A percentile compares a stretch with the other conserved stretches of the same genome.
phyloP scores from a whole-genome alignment of 2,888 invertebrate genomes.

The Colletes collaris region DNA sequence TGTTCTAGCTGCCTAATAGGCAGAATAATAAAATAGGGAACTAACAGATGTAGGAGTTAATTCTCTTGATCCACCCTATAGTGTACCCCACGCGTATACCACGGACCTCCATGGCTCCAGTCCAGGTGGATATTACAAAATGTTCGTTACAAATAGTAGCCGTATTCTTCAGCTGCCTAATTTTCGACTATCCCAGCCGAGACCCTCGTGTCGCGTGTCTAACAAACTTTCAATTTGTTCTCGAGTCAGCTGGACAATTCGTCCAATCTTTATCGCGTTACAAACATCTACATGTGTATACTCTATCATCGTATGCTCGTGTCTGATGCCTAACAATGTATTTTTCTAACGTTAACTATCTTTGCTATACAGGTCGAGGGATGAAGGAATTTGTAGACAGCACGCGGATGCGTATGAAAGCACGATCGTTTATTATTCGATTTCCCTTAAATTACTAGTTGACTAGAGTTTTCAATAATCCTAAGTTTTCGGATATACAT shows the following conservation, averaged over 20 bases:
- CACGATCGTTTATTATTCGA: slow-evolving; percentile 64
- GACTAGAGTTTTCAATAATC: slow-evolving; percentile 76
- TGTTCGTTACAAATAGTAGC: slow-evolving; percentile 75
- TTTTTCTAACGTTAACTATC: no score
- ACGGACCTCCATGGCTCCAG: slow-evolving; percentile 69
- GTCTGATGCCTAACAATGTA: no score
- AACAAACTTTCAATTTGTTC: slow-evolving; percentile 8
- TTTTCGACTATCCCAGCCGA: slow-evolving; percentile 71
- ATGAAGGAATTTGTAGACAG: slow-evolving; percentile 9
- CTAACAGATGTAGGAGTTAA: neutral
- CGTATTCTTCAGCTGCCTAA: slow-evolving; percentile 77
- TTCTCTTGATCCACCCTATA: slow-evolving; percentile 38
- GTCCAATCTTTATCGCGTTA: neutral
- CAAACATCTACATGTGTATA: no score
- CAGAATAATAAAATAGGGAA: neutral
- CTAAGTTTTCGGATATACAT: slow-evolving; percentile 72
- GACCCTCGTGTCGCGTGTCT: slow-evolving; percentile 35
- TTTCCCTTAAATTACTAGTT: slow-evolving; percentile 72
- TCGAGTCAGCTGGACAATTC: slow-evolving; percentile 12
- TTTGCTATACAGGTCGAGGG: no score
- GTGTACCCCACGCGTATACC: slow-evolving; percentile 28
- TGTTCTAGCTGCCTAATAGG: no score
- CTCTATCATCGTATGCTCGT: no score
- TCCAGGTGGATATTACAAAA: slow-evolving; percentile 77
- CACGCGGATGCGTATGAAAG: slow-evolving; percentile 53